Percentiles rank a stretch among this genome's conserved stretches.
Conservation (phyloP, 1,140 invertebrate genomes). For the Zaprionus vittiger region DNA sequence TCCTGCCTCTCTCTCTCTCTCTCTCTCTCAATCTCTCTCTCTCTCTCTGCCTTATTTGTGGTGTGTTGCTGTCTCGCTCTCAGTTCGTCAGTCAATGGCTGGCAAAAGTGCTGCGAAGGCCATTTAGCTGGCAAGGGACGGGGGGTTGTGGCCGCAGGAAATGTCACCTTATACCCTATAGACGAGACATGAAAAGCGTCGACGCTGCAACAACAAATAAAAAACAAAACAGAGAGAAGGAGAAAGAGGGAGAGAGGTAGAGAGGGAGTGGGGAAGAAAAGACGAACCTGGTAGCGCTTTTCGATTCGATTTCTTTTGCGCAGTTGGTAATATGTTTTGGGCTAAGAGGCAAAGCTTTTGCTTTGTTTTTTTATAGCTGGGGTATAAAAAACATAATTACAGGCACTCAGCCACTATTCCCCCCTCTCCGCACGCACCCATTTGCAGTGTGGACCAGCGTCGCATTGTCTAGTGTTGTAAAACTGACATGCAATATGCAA, state of each 20-base stretch:
- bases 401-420: slow-evolving; percentile 33
- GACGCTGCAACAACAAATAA: slow-evolving; percentile 48
- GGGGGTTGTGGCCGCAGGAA: slow-evolving; percentile 54
- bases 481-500: background rate
- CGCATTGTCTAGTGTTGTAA: slow-evolving; percentile 5
- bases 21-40: background rate
- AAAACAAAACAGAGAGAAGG: background rate
- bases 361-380: slow-evolving; percentile 27
- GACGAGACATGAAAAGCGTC: slow-evolving; percentile 45
- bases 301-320: slow-evolving; percentile 40
- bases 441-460: background rate
- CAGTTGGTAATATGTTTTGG: slow-evolving; percentile 34
- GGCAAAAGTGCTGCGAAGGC: slow-evolving; percentile 68
- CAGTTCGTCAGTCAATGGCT: slow-evolving; percentile 32
- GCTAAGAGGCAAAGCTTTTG: background rate
- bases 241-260: background rate
- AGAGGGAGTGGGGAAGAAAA: slow-evolving; percentile 4
- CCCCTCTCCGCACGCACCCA: background rate
- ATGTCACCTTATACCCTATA: slow-evolving; percentile 69
- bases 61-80: background rate
- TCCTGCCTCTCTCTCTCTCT: background rate
- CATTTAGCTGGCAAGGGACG: slow-evolving; percentile 36
- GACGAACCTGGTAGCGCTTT: slow-evolving; percentile 30
- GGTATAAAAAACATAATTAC: slow-evolving; percentile 45
- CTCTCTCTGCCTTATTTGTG: background rate